Percentiles rank a stretch among this genome's conserved stretches.
Conservation (phyloP, 2,113 vertebrate species). For the Cyprinodon tularosa region DNA sequence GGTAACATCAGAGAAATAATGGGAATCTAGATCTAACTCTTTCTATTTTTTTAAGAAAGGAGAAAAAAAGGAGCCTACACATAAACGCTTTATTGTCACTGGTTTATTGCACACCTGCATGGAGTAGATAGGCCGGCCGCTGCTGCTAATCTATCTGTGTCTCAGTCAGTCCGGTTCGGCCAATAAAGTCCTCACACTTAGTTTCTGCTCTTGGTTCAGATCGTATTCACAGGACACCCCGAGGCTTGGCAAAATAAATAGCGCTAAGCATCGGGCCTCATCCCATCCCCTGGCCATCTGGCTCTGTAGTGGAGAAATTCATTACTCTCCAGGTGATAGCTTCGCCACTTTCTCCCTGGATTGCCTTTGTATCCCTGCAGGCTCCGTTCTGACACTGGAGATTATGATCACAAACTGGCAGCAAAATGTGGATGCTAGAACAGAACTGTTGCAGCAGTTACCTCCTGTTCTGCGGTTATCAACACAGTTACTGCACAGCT, state of each 20-base stretch:
- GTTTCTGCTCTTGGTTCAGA: constrained; percentile 22
- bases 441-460: constrained; percentile 9
- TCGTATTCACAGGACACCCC: constrained; percentile 26
- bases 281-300: constrained; percentile 51
- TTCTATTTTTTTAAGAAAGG: background rate
- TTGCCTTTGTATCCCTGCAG: constrained; percentile 51
- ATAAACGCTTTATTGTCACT: constrained; percentile 22
- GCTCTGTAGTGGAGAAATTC: constrained; percentile 53
- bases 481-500: background rate
- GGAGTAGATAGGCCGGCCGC: constrained; percentile 40
- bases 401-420: constrained; percentile 54
- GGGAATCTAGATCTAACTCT: constrained; percentile 30
- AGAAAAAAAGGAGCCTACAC: background rate
- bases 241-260: constrained; percentile 46
- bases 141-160: constrained; percentile 40
- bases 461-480: background rate
- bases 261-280: constrained; percentile 52
- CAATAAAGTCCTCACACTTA: constrained; percentile 7
- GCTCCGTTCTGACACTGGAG: constrained; percentile 53
- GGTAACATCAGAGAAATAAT: constrained; percentile 34
- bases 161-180: constrained; percentile 37
- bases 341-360: constrained; percentile 37
- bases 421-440: constrained; percentile 42
- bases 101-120: constrained; percentile 40
- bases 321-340: constrained; percentile 66